Base-by-base conservation (phyloP, 64 coral and sea anemone genomes). In the Pachyseris speciosa region DNA sequence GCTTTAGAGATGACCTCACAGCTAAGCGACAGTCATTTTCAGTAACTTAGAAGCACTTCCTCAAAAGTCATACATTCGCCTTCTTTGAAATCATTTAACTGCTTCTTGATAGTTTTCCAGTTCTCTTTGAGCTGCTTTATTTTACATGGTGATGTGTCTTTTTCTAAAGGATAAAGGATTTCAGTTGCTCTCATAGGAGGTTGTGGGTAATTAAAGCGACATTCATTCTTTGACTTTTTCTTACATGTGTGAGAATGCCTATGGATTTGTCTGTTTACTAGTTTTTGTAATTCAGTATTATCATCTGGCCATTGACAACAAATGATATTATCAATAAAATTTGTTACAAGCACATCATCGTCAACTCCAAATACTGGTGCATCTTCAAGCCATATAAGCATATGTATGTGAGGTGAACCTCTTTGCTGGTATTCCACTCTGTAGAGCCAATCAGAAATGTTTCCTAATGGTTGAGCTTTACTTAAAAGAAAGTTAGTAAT, bases 321-420 rank as follows among this genome's bases (percentile, higher is more conserved):
- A 37, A 87, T 72, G 37, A 87, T 74, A 45, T 74, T 87, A 73
- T 87, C 85, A 88, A 71, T 88, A 53, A 88, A 90, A 67, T 61
- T 47, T 80, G 74, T 90, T 25, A 83, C 88, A 40, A 40, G 36
- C 37, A 33, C 68, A 80, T 90, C 88, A 48, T 72, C 65, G 57
- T 90, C 73, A 67, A 43, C 53, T 66, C 74, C 59, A 83, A 81
- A 69, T 40, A 64, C 24, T 90, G 88, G 88, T 80, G 88, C 88
- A 80, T 64, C 58, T 90, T 90, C 58, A 49, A 90, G 26, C 74
- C 33, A 81, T 65, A 80, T 89, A 45, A 79, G 65, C 87, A 89
- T 89, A 59, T 89, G 87, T 36, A 89, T 89, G 65, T 89, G 73
- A 61, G 87, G 73, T 79, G 87, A 89, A 65, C 87, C 87, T 37